Base-by-base conservation (phyloP, 2,113 vertebrate species). In the Ptilorrhoa leucosticta region DNA sequence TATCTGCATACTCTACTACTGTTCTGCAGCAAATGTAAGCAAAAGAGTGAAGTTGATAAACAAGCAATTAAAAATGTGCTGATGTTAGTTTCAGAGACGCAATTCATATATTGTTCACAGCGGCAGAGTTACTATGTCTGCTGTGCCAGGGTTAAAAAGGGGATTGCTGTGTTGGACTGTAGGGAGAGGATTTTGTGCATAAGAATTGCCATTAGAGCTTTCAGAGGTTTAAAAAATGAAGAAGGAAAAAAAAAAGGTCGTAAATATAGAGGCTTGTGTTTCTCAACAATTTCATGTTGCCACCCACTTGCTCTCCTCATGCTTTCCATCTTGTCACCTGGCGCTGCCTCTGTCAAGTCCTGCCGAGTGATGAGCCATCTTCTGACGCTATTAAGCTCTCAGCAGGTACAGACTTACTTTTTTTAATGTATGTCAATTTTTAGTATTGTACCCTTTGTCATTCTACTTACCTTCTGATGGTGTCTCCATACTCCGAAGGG, bases 191-290 rank as follows among this genome's bases (percentile, higher is more conserved):
- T 68, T 93, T 71, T 68, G 31, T 2, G 1, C 8, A 18, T 54
- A 71, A 61, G 8, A 79, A 65, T n/a, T 65, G 4, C 8, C 77
- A 42, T 58, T 70, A 83, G 31, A 69, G 3, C 8, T 68, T n/a
- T 70, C 22, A 53, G 13, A 11, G 10, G 2, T 16, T 60, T 50
- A 5, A 44, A 65, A 75, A 21, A 23, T 5, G 6, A 72, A 51
- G 42, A 11, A 18, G 7, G 2, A 3, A 5, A 18, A 8, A 24
- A 40, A 15, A 30, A 35, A 58, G 5, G 2, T 45, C 1, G 0
- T 10, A 47, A 22, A 42, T 42, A 11, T 6, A 73, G 10, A 87
- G 13, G 6, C 4, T 66, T 87, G 5, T n/a, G 28, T 45, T 93
- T 70, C 58, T 47, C 72, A 75, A 5, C 8, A 58, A 70, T 78